Conservation (phyloP, 2,113 vertebrate species). For the Phocoena sinus region DNA sequence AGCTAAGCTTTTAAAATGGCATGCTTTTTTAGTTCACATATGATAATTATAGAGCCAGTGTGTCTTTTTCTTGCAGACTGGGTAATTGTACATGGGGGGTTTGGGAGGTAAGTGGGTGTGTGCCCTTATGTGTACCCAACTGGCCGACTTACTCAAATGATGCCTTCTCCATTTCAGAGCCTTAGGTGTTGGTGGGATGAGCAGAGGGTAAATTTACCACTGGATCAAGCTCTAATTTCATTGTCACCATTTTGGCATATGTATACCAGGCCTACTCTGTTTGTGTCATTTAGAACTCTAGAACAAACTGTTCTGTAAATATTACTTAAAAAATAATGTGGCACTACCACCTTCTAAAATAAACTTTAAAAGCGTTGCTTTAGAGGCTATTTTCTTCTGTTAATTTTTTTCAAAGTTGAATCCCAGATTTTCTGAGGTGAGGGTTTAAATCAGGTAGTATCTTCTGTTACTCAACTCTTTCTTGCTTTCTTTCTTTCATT, state of each 20-base stretch:
- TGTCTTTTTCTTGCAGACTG: conserved; percentile 49
- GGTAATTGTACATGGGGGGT: conserved; percentile 43
- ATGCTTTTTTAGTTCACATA: conserved; percentile 36
- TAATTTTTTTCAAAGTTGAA: conserved; percentile 3
- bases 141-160: conserved; percentile 22
- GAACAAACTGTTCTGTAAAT: conserved; percentile 71
- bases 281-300: conserved; percentile 56
- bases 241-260: conserved; percentile 58
- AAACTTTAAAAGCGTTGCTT: conserved; percentile 33
- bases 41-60: conserved; percentile 64
- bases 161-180: neutral
- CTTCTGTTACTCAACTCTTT: neutral
- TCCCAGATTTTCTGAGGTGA: conserved; percentile 13
- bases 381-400: conserved; percentile 46
- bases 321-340: conserved; percentile 59
- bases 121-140: neutral
- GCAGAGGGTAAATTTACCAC: conserved; percentile 70
- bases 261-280: conserved; percentile 46
- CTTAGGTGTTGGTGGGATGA: conserved; percentile 68
- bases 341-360: conserved; percentile 50
- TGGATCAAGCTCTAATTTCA: conserved; percentile 67
- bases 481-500: neutral
- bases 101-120: conserved; percentile 57
- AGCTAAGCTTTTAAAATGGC: conserved; percentile 46
- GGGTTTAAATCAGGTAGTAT: conserved; percentile 15